These are phyloP conservation scores for Pipa parva DNA, from an alignment of 2,113 vertebrate genomes.

Conservation along the genomic window DNA sequence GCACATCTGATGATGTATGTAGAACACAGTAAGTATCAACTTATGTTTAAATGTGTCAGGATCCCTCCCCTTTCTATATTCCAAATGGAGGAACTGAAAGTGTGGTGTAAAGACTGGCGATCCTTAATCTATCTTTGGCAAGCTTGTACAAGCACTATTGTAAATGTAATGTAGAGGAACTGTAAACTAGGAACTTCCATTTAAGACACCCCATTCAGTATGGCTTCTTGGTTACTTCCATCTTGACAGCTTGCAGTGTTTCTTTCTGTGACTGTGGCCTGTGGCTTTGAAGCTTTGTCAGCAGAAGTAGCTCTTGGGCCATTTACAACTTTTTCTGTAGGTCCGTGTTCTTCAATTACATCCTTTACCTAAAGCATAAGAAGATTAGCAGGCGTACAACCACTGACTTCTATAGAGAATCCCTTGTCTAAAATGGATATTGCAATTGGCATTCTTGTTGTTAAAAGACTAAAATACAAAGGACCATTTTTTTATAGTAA, in stretches of 20 bases:
- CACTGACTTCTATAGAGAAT: too few relatives aligned
- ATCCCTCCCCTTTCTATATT: constrained; percentile 83
- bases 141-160: constrained; percentile 97
- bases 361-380: constrained; percentile 68
- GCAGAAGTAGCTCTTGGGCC: constrained; percentile 70
- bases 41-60: constrained; percentile 74
- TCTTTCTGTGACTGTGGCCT: constrained; percentile 69
- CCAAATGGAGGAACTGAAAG: constrained; percentile 86
- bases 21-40: constrained; percentile 85
- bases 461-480: too few relatives aligned
- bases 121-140: constrained; percentile 98
- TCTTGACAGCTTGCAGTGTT: constrained; percentile 65
- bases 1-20: constrained; percentile 97
- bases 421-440: too few relatives aligned
- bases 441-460: too few relatives aligned
- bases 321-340: constrained; percentile 74
- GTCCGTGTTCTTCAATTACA: constrained; percentile 79
- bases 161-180: constrained; percentile 81
- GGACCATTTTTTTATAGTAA: too few relatives aligned
- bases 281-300: constrained; percentile 66
- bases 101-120: constrained; percentile 87
- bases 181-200: constrained; percentile 77
- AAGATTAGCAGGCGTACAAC: too few relatives aligned
- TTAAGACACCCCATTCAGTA: constrained; percentile 93
- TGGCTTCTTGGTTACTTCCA: constrained; percentile 70